Evolutionary conservation across 1,140 invertebrate genomes (phyloP).

Genomic region (Lepidurus arcticus): DNA sequence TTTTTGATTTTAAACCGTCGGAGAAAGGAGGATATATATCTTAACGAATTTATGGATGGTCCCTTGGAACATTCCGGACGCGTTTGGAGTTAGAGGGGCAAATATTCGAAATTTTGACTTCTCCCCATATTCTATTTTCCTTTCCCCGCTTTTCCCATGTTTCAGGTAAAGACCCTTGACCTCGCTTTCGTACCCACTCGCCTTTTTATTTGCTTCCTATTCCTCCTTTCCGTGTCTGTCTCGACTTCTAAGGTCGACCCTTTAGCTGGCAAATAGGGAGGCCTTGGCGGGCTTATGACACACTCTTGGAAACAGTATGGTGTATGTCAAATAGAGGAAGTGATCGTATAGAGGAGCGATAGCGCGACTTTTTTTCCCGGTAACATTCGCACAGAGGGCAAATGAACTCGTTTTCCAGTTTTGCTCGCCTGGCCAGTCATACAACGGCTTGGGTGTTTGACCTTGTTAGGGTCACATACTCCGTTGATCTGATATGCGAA

Average conservation of each 20-base stretch:
- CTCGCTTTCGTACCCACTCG: background rate
- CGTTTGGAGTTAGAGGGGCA: too few species aligned
- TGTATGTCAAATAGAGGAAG: too few species aligned
- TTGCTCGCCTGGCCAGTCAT: background rate
- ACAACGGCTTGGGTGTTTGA: background rate
- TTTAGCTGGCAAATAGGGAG: background rate
- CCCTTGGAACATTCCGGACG: too few species aligned
- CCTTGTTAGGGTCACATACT: background rate
- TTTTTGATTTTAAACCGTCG: too few species aligned
- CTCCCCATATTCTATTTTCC: background rate
- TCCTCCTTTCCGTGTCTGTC: background rate
- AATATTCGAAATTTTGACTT: background rate
- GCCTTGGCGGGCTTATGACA: too few species aligned
- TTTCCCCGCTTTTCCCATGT: background rate
- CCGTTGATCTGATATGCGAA: background rate
- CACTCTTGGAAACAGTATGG: too few species aligned
- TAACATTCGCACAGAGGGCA: too few species aligned
- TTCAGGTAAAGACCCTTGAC: background rate
- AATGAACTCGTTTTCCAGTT: background rate
- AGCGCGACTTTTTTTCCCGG: too few species aligned
- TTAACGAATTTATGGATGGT: too few species aligned
- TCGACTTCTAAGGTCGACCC: background rate
- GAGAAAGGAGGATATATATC: too few species aligned
- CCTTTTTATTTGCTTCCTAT: slow-evolving; percentile 4
- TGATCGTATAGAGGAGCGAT: too few species aligned